A percentile compares a stretch with the other conserved stretches of the same genome.
Conservation (phyloP, 2,888 invertebrate genomes). For the Heliothis peltigera region DNA sequence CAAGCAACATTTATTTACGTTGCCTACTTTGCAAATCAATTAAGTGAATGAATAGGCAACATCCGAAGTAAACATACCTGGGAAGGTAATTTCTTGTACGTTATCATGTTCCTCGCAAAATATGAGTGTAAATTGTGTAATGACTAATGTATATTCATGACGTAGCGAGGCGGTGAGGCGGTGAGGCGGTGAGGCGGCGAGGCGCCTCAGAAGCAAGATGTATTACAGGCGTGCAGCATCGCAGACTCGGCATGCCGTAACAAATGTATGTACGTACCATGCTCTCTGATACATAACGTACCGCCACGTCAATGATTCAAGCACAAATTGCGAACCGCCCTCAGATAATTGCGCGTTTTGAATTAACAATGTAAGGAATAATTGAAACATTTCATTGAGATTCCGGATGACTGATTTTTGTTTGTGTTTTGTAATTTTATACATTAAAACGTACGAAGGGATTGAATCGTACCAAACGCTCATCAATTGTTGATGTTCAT, state of each 20-base stretch:
- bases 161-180: slow-evolving; percentile 28
- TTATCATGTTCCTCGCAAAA: slow-evolving; percentile 63
- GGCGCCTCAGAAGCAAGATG: slow-evolving; percentile 62
- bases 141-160: slow-evolving; percentile 75
- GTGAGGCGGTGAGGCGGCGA: slow-evolving; percentile 38
- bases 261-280: slow-evolving; percentile 55
- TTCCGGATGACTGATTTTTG: slow-evolving; percentile 49
- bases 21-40: slow-evolving; percentile 72
- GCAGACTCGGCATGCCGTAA: slow-evolving; percentile 53
- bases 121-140: slow-evolving; percentile 69
- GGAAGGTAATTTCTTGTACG: slow-evolving; percentile 54
- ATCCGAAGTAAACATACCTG: slow-evolving; percentile 21
- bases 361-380: slow-evolving; percentile 54
- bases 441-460: slow-evolving; percentile 1
- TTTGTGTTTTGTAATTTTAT: slow-evolving; percentile 43
- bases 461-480: slow-evolving; percentile 7
- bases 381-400: slow-evolving; percentile 50
- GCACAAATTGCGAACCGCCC: slow-evolving; percentile 43
- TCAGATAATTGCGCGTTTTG: slow-evolving; percentile 45
- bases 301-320: slow-evolving; percentile 55
- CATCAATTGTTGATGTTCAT: not conserved
- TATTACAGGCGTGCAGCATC: slow-evolving; percentile 61
- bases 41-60: slow-evolving; percentile 58
- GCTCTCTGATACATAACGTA: slow-evolving; percentile 48
- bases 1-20: slow-evolving; percentile 61